phyloP scores from a whole-genome alignment of 1,140 invertebrate genomes.

The Halictus rubicundus region DNA sequence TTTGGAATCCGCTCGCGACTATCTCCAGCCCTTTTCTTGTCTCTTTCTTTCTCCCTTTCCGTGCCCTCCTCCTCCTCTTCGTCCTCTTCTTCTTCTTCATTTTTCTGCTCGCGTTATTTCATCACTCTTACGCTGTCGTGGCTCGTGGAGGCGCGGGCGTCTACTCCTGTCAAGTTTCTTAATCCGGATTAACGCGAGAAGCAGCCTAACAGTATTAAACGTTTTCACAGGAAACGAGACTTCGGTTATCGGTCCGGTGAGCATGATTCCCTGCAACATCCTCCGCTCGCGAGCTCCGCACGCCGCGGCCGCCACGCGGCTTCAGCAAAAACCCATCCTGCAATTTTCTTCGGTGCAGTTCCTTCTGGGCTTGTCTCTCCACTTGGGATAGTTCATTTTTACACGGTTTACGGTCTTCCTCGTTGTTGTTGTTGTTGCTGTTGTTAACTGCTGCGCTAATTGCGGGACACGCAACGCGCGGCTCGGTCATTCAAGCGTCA shows the following conservation, averaged over 20 bases:
- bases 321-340: not conserved
- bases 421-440: too few relatives aligned
- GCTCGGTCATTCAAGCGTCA: too few relatives aligned
- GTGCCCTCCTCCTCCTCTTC: not conserved
- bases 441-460: too few relatives aligned
- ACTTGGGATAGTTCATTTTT: too few relatives aligned
- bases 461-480: too few relatives aligned
- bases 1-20: constrained; percentile 49
- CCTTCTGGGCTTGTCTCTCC: not conserved
- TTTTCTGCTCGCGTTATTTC: constrained; percentile 26
- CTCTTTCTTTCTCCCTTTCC: constrained; percentile 2
- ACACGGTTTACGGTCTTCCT: too few relatives aligned
- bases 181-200: constrained; percentile 55
- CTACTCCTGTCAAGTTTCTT: constrained; percentile 26
- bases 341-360: not conserved
- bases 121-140: not conserved
- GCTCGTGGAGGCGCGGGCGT: constrained; percentile 17
- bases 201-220: constrained; percentile 46
- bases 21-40: not conserved
- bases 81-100: constrained; percentile 10
- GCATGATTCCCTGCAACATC: not conserved
- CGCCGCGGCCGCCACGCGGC: constrained; percentile 34
- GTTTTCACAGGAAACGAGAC: constrained; percentile 53
- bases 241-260: constrained; percentile 35
- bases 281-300: constrained; percentile 9